These are phyloP conservation scores for Armadillidium nasatum DNA, from an alignment of 1,140 invertebrate species.

Conservation along the genomic window DNA sequence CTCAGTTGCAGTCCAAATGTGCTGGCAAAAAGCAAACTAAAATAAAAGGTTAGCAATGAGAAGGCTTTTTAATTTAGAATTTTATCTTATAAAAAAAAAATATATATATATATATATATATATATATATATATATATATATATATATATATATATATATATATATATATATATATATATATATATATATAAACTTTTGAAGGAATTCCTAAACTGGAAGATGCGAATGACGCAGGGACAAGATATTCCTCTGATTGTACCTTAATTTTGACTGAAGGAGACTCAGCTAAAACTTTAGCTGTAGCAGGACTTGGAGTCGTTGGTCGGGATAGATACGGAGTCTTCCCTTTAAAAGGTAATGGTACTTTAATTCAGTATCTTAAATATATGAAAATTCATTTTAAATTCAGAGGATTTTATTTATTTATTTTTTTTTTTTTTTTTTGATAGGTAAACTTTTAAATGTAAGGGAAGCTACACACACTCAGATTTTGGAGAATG, in stretches of 20 bases:
- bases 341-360: slow-evolving; percentile 94
- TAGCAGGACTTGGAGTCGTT: slow-evolving; percentile 90
- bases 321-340: slow-evolving; percentile 95
- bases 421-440: no score
- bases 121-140: no score
- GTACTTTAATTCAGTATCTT: no score
- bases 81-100: not conserved
- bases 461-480: slow-evolving; percentile 97
- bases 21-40: slow-evolving; percentile 87
- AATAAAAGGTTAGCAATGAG: slow-evolving; percentile 57
- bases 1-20: slow-evolving; percentile 76
- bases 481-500: slow-evolving; percentile 97
- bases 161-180: no score
- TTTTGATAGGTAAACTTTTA: slow-evolving; percentile 66
- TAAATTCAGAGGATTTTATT: no score
- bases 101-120: no score
- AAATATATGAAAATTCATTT: no score
- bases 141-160: no score
- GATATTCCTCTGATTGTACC: slow-evolving; percentile 66
- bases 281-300: slow-evolving; percentile 96
- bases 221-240: slow-evolving; percentile 93
- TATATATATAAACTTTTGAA: not conserved
- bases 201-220: slow-evolving; percentile 97
- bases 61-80: not conserved
- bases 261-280: slow-evolving; percentile 99